Evolutionary conservation across 1,140 invertebrate genomes (phyloP).

Genomic region (Philopotamus ludificatus): DNA sequence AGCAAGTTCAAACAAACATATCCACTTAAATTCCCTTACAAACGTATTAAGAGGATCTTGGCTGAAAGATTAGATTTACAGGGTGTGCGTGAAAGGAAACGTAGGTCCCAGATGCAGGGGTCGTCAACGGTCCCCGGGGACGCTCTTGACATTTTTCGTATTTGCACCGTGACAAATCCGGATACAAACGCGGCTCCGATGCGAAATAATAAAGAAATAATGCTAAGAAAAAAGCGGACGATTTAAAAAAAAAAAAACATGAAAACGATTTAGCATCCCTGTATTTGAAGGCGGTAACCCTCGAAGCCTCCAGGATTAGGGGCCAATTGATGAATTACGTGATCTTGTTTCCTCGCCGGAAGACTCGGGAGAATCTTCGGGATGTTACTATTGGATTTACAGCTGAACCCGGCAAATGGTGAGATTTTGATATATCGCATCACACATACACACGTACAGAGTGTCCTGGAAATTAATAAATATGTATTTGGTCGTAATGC

Average conservation of each 20-base stretch:
- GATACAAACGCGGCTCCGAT: too few relatives aligned
- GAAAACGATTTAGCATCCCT: not conserved
- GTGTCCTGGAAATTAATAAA: constrained; percentile 1
- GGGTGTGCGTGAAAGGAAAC: constrained; percentile 11
- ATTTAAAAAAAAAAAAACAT: not conserved
- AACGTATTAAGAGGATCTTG: constrained; percentile 36
- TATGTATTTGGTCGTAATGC: not conserved
- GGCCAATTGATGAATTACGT: constrained; percentile 38
- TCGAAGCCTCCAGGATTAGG: constrained; percentile 23
- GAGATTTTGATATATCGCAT: not conserved
- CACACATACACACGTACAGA: constrained; percentile 1
- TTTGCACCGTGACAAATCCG: too few relatives aligned
- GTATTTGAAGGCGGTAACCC: not conserved
- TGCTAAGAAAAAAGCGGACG: too few relatives aligned
- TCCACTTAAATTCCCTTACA: constrained; percentile 37
- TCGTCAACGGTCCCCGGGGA: not conserved
- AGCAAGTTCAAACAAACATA: constrained; percentile 13
- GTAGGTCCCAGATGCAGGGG: not conserved
- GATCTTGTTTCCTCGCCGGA: constrained; percentile 26
- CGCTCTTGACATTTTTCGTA: too few relatives aligned
- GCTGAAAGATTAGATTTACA: constrained; percentile 27
- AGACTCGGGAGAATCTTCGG: constrained; percentile 7
- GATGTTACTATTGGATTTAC: constrained; percentile 2
- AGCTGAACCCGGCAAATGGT: constrained; percentile 21
- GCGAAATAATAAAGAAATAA: too few relatives aligned